Evolutionary conservation across 2,797 vertebrate species (phyloP).

Genomic region (Chaunax sp.): DNA sequence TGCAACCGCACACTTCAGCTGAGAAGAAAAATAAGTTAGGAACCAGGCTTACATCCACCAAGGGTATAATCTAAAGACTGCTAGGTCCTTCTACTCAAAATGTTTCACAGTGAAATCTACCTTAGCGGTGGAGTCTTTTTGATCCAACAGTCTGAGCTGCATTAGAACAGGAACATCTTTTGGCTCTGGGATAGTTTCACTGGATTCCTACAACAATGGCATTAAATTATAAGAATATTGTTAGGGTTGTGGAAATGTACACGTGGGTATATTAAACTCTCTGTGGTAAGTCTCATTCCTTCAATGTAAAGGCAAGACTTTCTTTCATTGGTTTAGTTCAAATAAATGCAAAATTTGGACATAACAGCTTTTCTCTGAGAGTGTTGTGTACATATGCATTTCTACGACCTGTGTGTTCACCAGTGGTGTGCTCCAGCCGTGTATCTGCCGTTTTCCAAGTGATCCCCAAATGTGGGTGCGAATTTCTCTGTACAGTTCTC

Average conservation of each 20-base stretch:
- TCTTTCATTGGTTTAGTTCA: not conserved
- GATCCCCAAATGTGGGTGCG: conserved; percentile 86
- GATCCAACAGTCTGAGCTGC: conserved; percentile 86
- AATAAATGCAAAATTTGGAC: not conserved
- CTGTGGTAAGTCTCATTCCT: not conserved
- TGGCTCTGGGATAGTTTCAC: conserved; percentile 73
- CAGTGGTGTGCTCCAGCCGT: conserved; percentile 87
- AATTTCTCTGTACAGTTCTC: conserved; percentile 86
- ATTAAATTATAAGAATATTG: conserved; percentile 13
- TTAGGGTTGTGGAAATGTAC: not conserved
- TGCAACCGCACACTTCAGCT: conserved; percentile 85
- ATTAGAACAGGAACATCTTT: conserved; percentile 85
- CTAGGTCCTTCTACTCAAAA: not conserved
- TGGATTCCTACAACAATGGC: conserved; percentile 66
- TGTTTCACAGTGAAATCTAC: conserved; percentile 50
- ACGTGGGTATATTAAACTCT: not conserved
- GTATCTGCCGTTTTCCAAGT: conserved; percentile 84
- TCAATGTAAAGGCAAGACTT: not conserved
- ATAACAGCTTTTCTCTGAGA: not conserved
- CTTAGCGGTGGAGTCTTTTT: conserved; percentile 88
- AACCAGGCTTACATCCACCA: not conserved
- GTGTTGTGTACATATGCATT: not conserved
- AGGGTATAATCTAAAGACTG: not conserved
- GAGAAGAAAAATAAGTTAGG: conserved; percentile 27
- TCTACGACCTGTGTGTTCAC: conserved; percentile 74